Percentiles rank a stretch among this genome's conserved stretches.
Evolutionary conservation across 2,888 invertebrate species (phyloP).

Genomic region (Parnassius apollo): DNA sequence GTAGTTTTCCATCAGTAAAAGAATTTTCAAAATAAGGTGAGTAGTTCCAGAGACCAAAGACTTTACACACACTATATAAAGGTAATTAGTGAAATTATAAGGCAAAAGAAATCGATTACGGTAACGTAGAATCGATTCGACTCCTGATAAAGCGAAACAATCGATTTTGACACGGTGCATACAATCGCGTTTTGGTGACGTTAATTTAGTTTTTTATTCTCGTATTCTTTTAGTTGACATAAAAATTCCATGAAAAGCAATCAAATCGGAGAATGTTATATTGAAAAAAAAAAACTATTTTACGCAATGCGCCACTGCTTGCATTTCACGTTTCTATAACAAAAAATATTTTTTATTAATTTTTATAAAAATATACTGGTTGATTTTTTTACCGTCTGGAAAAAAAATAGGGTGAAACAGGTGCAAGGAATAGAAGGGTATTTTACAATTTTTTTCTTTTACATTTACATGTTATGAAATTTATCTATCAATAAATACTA

Average conservation of each 20-base stretch:
- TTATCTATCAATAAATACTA: no score
- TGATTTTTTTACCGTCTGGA: no score
- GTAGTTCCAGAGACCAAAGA: no score
- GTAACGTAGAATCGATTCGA: slow-evolving; percentile 20
- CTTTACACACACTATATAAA: no score
- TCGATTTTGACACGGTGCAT: slow-evolving; percentile 17
- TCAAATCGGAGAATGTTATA: not conserved
- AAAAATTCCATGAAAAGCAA: not conserved
- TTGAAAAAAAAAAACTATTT: not conserved
- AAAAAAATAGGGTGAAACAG: not conserved
- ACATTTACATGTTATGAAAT: not conserved
- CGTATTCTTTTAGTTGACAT: slow-evolving; percentile 1
- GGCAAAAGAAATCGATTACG: slow-evolving; percentile 19
- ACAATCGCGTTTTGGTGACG: slow-evolving; percentile 12
- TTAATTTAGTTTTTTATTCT: slow-evolving; percentile 3
- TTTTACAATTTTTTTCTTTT: not conserved
- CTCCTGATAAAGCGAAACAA: slow-evolving; percentile 14
- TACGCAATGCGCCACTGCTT: not conserved
- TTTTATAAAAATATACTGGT: no score
- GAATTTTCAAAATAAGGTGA: no score
- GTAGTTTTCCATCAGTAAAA: no score
- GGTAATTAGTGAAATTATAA: slow-evolving; percentile 17
- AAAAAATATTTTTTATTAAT: no score
- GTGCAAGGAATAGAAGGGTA: not conserved
- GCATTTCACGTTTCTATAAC: no score